Evolutionary conservation across 2,113 vertebrate species (phyloP), one percentile per base, ranked within the genome.

Genomic region (Bettongia penicillata): DNA sequence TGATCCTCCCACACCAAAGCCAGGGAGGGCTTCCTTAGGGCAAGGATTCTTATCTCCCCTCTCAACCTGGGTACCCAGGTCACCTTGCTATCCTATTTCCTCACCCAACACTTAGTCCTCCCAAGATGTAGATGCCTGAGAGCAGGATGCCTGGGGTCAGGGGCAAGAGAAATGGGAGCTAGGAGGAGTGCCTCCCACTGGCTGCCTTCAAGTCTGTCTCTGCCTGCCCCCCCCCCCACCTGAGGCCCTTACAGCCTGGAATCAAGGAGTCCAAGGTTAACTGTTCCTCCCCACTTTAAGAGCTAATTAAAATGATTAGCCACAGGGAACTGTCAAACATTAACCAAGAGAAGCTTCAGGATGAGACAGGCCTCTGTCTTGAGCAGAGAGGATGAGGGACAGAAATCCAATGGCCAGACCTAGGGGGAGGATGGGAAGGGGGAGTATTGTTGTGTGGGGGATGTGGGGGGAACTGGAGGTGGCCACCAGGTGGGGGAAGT

Each of bases 221-320:
- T 95, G 90, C 91, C 93, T 95, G n/a, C 94, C 92, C 19, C 91
- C 96, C 97, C 97, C 96, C 97, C 96, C 95, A 96, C 95, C 91
- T 95, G 97, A 98, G 98, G 97, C 97, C 95, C 97, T 96, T 97
- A 95, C 97, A 97, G 97, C 95, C 98, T 96, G 95, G 98, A 98
- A 98, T 98, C 94, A 95, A 98, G 97, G 98, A 98, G 97, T 98
- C 97, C 98, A 98, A 98, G 97, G 97, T 97, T 97, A 98, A 98
- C 97, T 95, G 97, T 97, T 97, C 96, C 96, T 98, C 93, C 97
- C 95, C 95, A 95, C 96, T 97, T 98, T 97, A 97, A 97, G 97
- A 96, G 96, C 97, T 97, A 98, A 98, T 98, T 98, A 98, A 97
- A 98, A 97, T 97, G 97, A 97, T 98, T 98, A 98, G 98, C 91